Conservation (phyloP, 2,113 vertebrate species). For the Microtus pennsylvanicus region DNA sequence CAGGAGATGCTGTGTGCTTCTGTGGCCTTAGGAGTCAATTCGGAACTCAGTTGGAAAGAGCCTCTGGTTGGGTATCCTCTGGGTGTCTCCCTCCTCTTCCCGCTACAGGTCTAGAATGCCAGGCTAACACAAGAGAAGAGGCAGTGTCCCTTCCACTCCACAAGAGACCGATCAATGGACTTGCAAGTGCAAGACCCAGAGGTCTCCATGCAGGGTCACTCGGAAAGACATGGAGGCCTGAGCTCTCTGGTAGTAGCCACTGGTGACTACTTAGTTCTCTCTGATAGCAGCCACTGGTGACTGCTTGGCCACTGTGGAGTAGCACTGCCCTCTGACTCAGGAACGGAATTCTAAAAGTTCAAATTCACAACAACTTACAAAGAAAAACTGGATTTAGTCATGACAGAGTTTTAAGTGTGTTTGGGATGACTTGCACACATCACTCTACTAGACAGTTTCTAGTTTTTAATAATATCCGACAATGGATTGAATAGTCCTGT, state of each 20-base stretch:
- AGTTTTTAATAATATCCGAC: conserved; percentile 25
- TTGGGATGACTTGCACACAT: neutral
- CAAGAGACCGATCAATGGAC: neutral
- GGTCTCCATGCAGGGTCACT: neutral
- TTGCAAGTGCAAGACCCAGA: neutral
- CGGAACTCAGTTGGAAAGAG: neutral
- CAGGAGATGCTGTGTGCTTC: neutral
- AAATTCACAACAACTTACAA: conserved; percentile 43
- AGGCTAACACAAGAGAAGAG: neutral
- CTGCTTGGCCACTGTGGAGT: neutral
- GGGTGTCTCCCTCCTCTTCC: fast-evolving
- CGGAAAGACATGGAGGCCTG: neutral
- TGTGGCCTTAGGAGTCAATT: neutral
- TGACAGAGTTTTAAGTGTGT: neutral
- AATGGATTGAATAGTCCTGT: neutral
- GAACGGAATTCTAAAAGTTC: neutral
- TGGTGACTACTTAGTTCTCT: neutral
- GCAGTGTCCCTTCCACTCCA: neutral
- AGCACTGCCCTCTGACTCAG: neutral
- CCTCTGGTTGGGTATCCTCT: neutral
- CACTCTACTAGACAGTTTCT: neutral
- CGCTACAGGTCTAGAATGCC: neutral
- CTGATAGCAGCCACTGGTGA: too few relatives aligned
- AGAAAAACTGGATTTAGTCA: neutral
- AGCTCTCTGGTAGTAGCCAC: neutral